Conservation (phyloP, 2,888 invertebrate genomes). For the Drosophila falleni region DNA sequence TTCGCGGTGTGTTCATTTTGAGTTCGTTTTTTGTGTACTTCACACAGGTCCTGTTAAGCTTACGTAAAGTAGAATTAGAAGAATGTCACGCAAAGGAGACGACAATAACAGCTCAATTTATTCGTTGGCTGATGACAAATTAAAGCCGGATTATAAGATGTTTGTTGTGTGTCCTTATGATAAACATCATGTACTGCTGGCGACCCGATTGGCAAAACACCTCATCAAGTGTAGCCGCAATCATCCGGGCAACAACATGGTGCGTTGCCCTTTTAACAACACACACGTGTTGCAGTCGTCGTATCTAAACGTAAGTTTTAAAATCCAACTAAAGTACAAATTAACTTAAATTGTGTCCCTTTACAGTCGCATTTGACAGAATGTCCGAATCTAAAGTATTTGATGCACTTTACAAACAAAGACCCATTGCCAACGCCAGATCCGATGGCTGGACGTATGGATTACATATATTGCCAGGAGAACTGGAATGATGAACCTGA, state of each 20-base stretch:
- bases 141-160: background rate
- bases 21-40: background rate
- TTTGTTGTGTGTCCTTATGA: conserved; percentile 19
- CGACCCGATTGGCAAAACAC: background rate
- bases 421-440: background rate
- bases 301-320: conserved; percentile 11
- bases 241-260: background rate
- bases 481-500: conserved; percentile 32
- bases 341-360: background rate
- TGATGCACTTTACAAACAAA: background rate
- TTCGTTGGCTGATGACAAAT: background rate
- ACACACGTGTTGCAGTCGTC: background rate
- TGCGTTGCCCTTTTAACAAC: conserved; percentile 7
- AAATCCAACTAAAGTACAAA: too few relatives aligned
- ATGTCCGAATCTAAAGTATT: background rate
- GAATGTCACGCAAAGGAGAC: conserved; percentile 4
- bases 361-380: conserved; percentile 1
- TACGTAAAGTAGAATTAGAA: background rate
- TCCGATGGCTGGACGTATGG: background rate
- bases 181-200: background rate
- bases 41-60: conserved; percentile 1
- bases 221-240: conserved; percentile 17
- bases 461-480: background rate
- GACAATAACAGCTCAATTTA: conserved; percentile 4
- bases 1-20: background rate